phyloP scores from a whole-genome alignment of 2,113 vertebrate species.

The Austrofundulus limnaeus region DNA sequence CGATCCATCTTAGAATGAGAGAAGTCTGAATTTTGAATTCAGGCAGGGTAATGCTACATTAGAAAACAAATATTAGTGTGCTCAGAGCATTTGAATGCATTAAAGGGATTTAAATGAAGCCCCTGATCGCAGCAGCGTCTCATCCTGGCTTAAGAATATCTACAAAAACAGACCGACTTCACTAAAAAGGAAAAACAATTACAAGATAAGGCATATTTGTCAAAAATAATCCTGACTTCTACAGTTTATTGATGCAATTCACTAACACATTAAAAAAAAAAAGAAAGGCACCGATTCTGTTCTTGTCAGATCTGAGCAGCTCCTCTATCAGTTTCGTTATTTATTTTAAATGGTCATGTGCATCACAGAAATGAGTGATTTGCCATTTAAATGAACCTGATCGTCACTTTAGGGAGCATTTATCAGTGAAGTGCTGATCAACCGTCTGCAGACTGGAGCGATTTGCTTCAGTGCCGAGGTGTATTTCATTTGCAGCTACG shows the following conservation, averaged over 20 bases:
- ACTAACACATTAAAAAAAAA: background rate
- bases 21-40: slow-evolving; percentile 23
- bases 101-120: too few relatives aligned
- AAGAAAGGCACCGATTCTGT: background rate
- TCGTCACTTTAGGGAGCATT: too few relatives aligned
- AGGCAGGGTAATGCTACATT: slow-evolving; percentile 14
- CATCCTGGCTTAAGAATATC: too few relatives aligned
- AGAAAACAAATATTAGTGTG: too few relatives aligned
- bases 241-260: background rate
- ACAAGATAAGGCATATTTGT: background rate
- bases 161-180: background rate
- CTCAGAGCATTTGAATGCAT: too few relatives aligned
- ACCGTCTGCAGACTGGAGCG: too few relatives aligned
- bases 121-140: too few relatives aligned
- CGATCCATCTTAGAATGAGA: slow-evolving; percentile 1
- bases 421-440: too few relatives aligned
- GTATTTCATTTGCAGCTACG: too few relatives aligned
- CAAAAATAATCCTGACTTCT: background rate
- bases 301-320: background rate
- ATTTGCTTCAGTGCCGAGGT: too few relatives aligned
- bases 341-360: background rate
- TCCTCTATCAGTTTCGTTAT: background rate
- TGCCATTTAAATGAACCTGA: background rate
- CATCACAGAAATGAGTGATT: background rate
- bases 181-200: background rate